Conservation (phyloP, 2,797 vertebrate species). For the Cyclura pinguis region DNA sequence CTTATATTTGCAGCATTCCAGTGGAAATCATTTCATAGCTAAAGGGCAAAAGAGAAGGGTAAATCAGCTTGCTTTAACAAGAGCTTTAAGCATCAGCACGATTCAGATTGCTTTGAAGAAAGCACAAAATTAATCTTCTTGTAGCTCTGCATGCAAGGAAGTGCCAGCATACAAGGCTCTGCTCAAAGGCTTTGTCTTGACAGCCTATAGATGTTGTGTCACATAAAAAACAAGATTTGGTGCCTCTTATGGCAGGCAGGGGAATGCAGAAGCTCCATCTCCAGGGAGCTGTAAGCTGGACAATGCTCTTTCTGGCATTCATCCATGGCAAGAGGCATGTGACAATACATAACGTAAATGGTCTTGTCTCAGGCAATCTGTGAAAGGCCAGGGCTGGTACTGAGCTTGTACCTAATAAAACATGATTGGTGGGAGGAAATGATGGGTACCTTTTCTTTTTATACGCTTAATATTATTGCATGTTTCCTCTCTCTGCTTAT, state of each 20-base stretch:
- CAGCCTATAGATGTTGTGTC: slow-evolving; percentile 20
- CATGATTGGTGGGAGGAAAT: neutral
- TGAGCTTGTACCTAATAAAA: neutral
- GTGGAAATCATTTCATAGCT: neutral
- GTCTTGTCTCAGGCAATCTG: neutral
- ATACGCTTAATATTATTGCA: neutral
- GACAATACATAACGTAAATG: slow-evolving; percentile 39
- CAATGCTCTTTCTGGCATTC: slow-evolving; percentile 54
- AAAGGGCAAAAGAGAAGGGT: slow-evolving; percentile 27
- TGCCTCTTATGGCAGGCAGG: slow-evolving; percentile 31
- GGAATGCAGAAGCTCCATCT: slow-evolving; percentile 46
- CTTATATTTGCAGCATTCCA: slow-evolving; percentile 11
- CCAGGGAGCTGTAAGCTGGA: slow-evolving; percentile 64
- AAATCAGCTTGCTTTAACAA: slow-evolving; percentile 42
- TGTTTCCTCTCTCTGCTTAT: neutral
- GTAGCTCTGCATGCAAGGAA: slow-evolving; percentile 7
- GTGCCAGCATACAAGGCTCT: slow-evolving; percentile 25
- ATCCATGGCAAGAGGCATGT: slow-evolving; percentile 54
- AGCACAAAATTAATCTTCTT: slow-evolving; percentile 42
- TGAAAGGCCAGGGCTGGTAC: neutral
- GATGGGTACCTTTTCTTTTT: neutral
- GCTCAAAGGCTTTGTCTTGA: slow-evolving; percentile 61
- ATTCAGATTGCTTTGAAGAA: slow-evolving; percentile 9
- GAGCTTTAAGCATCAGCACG: slow-evolving; percentile 28
- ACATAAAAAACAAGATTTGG: slow-evolving; percentile 52